A percentile compares a stretch with the other conserved stretches of the same genome.
Conservation (phyloP, 2,888 invertebrate genomes). For the Ephialtes manifestator region DNA sequence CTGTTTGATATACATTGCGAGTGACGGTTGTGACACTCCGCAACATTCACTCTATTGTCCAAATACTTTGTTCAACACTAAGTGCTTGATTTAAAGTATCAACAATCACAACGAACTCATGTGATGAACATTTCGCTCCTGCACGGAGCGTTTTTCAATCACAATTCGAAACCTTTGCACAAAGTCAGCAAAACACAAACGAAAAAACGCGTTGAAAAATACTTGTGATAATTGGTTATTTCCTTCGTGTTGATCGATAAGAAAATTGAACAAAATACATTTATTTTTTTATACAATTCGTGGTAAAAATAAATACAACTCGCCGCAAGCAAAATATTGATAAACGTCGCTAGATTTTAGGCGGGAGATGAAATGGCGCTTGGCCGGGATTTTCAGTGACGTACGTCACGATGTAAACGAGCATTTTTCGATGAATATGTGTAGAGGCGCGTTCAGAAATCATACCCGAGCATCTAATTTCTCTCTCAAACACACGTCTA, state of each 20-base stretch:
- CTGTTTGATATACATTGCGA: slow-evolving; percentile 30
- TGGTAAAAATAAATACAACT: neutral
- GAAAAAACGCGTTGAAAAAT: neutral
- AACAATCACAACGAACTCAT: neutral
- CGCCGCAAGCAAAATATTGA: neutral
- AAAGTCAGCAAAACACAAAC: neutral
- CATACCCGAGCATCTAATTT: too few species aligned
- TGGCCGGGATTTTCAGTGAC: too few species aligned
- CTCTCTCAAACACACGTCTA: too few species aligned
- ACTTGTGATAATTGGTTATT: neutral
- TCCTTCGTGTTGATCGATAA: neutral
- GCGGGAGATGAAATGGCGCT: neutral
- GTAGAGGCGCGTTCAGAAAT: too few species aligned
- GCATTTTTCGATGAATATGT: too few species aligned
- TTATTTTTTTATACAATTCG: neutral
- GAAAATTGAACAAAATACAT: neutral
- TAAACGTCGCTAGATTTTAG: neutral
- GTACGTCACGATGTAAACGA: too few species aligned
- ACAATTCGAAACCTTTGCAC: neutral
- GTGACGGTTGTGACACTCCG: neutral
- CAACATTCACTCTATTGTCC: neutral
- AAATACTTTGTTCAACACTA: neutral
- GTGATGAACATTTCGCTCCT: neutral
- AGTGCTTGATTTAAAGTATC: too few species aligned
- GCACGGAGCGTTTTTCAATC: neutral